Evolutionary conservation across 2,888 invertebrate species (phyloP).

Genomic region (Norana najaformis): DNA sequence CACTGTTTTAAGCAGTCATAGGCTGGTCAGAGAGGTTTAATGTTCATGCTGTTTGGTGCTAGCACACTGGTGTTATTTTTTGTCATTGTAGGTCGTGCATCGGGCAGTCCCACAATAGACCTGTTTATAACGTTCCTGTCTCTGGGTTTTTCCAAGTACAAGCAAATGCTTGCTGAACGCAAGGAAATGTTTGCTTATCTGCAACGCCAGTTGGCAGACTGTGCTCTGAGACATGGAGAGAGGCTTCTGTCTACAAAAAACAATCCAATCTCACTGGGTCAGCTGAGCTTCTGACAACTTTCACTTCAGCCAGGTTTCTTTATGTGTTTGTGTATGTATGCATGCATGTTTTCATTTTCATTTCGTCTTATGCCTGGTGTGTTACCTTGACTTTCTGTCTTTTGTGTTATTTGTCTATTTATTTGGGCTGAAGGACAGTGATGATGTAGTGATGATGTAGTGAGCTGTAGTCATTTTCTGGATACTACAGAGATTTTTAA

Average conservation of each 20-base stretch:
- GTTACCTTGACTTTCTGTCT: too few species aligned
- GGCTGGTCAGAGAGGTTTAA: too few species aligned
- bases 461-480: too few species aligned
- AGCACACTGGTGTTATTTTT: not conserved
- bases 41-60: too few species aligned
- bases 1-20: too few species aligned
- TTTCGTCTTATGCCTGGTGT: not conserved
- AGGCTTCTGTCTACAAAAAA: constrained; percentile 68
- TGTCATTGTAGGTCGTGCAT: constrained; percentile 71
- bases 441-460: too few species aligned
- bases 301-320: not conserved
- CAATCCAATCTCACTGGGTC: constrained; percentile 76
- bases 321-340: not conserved
- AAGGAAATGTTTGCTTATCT: constrained; percentile 71
- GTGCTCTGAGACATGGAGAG: constrained; percentile 69
- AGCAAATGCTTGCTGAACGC: constrained; percentile 68
- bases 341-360: not conserved
- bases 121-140: constrained; percentile 77
- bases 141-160: constrained; percentile 72
- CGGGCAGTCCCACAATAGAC: constrained; percentile 74
- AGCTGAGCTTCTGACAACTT: constrained; percentile 36
- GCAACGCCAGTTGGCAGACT: constrained; percentile 66
- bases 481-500: too few species aligned
- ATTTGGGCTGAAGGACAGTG: too few species aligned
- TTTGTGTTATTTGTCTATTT: too few species aligned